Conservation (phyloP, 2,113 vertebrate species). For the Nibea albiflora region DNA sequence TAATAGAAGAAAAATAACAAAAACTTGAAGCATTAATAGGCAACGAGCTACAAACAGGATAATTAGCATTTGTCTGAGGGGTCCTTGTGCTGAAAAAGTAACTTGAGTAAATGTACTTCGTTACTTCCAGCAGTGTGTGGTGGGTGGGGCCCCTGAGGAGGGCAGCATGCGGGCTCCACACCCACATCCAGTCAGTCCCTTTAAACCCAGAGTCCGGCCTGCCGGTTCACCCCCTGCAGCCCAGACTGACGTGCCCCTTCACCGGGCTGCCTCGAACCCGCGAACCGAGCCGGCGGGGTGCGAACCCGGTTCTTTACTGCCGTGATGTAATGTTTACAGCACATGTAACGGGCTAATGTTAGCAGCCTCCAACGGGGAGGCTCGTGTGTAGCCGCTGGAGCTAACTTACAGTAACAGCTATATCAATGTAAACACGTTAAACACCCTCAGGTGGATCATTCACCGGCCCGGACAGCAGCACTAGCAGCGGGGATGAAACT, state of each 20-base stretch:
- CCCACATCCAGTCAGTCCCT: conserved; percentile 44
- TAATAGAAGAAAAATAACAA: too few species aligned
- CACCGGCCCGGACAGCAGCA: neutral
- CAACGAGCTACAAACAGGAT: too few species aligned
- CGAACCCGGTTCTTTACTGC: neutral
- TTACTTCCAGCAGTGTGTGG: neutral
- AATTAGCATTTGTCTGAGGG: too few species aligned
- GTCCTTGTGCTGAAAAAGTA: too few species aligned
- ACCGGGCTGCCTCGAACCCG: neutral
- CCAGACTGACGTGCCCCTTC: neutral
- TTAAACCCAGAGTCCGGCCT: conserved; percentile 49
- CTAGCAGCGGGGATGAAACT: conserved; percentile 40
- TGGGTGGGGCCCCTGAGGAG: conserved; percentile 56
- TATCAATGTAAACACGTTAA: neutral
- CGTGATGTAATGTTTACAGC: neutral
- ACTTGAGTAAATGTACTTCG: neutral
- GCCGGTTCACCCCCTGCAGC: fast-evolving
- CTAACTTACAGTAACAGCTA: neutral
- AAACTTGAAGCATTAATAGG: too few species aligned
- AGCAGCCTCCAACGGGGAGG: conserved; percentile 37
- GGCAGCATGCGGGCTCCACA: conserved; percentile 55
- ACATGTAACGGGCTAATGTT: conserved; percentile 54
- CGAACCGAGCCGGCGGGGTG: too few species aligned
- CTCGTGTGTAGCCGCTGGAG: neutral
- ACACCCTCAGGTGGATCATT: fast-evolving